Evolutionary conservation across 2,797 vertebrate species (phyloP).

Genomic region (Periparus ater): DNA sequence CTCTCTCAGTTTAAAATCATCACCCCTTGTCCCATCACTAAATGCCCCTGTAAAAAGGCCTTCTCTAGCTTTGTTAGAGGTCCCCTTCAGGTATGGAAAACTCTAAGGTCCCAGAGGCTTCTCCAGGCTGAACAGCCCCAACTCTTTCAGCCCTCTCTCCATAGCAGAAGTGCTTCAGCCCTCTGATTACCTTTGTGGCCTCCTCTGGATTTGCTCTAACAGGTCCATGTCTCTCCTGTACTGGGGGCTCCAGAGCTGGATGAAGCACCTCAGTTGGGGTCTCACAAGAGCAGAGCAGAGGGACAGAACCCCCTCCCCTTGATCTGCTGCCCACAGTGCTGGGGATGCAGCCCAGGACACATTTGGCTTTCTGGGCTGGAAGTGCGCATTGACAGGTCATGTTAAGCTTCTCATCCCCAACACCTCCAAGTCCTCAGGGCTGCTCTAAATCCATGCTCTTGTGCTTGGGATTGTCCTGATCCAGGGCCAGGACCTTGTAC

Average conservation of each 20-base stretch:
- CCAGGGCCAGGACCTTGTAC: background rate
- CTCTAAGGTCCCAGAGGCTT: background rate
- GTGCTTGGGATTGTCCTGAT: background rate
- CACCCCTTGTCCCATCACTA: background rate
- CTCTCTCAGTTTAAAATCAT: background rate
- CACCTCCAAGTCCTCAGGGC: background rate
- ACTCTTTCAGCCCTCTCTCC: background rate
- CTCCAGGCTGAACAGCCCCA: background rate
- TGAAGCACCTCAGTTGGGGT: background rate
- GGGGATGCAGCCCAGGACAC: background rate
- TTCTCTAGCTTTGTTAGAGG: background rate
- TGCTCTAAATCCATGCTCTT: background rate
- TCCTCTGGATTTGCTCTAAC: background rate
- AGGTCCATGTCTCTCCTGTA: fast-evolving
- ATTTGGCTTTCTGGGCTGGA: background rate
- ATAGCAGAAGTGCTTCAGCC: background rate
- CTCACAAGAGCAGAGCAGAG: background rate
- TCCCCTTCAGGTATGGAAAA: background rate
- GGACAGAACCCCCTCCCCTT: background rate
- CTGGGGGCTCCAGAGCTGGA: background rate
- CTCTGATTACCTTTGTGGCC: background rate
- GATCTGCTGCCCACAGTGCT: fast-evolving
- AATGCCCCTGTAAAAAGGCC: background rate
- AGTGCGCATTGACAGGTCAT: fast-evolving
- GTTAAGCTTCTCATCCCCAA: background rate